A percentile compares a stretch with the other conserved stretches of the same genome.
Conservation (phyloP, 2,113 vertebrate genomes). For the Clarias magur region DNA sequence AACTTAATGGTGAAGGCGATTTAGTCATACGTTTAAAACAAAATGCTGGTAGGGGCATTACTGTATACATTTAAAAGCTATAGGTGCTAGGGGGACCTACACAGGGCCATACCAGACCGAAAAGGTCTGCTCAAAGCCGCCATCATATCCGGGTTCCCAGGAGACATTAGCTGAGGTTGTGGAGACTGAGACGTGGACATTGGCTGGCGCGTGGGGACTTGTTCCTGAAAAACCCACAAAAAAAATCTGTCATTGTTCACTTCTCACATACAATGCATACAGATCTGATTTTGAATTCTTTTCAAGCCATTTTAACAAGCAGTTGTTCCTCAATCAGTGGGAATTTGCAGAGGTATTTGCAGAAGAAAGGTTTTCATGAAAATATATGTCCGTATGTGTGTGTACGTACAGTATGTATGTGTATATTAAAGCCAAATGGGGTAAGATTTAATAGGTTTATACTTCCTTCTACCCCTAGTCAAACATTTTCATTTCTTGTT, state of each 20-base stretch:
- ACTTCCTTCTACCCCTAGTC: too few species aligned
- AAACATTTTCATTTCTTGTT: too few species aligned
- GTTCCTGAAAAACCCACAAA: conserved; percentile 79
- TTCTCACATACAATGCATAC: not conserved
- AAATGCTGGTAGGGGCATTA: conserved; percentile 47
- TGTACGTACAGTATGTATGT: too few species aligned
- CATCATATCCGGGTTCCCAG: conserved; percentile 97
- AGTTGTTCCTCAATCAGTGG: not conserved
- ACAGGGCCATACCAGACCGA: conserved; percentile 99
- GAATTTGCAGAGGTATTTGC: not conserved
- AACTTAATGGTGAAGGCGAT: not conserved
- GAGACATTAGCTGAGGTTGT: conserved; percentile 96
- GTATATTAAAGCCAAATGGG: not conserved
- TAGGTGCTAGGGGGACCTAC: conserved; percentile 91
- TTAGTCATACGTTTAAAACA: not conserved
- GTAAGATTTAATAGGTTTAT: too few species aligned
- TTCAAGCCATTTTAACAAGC: not conserved
- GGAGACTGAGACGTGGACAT: conserved; percentile 86
- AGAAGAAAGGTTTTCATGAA: not conserved
- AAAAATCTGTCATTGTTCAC: not conserved
- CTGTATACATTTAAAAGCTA: conserved; percentile 75
- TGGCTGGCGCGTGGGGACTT: conserved; percentile 93
- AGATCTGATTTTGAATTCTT: not conserved
- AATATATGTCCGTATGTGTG: too few species aligned
- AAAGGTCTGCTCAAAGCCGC: conserved; percentile 98